Percentiles rank a stretch among this genome's conserved stretches.
Conservation (phyloP, 2,113 vertebrate genomes). For the Entomyzon cyanotis region DNA sequence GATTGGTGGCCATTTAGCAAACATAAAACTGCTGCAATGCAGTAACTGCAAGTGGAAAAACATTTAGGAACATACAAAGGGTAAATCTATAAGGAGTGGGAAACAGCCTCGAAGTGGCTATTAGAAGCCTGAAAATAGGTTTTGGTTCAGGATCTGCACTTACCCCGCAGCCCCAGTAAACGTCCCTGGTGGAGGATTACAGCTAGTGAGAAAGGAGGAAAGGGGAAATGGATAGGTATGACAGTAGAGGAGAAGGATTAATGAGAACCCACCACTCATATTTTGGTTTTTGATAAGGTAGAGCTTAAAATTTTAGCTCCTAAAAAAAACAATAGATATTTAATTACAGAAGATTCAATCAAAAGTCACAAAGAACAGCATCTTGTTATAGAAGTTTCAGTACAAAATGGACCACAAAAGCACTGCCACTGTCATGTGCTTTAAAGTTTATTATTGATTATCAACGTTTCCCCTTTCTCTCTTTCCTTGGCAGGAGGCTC, state of each 20-base stretch:
- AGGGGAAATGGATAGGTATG: constrained; percentile 81
- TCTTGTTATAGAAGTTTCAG: neutral
- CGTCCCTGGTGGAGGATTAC: constrained; percentile 90
- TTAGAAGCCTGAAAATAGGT: constrained; percentile 73
- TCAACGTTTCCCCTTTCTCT: constrained; percentile 44
- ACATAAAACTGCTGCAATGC: constrained; percentile 76
- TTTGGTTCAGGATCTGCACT: constrained; percentile 78
- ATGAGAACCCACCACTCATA: constrained; percentile 70
- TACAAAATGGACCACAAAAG: neutral
- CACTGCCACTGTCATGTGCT: neutral
- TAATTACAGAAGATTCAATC: constrained; percentile 23
- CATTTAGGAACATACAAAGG: constrained; percentile 77
- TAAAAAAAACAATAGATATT: neutral
- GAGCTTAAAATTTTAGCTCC: constrained; percentile 54
- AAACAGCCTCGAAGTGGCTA: constrained; percentile 73
- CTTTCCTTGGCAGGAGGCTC: constrained; percentile 38
- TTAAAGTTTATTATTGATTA: neutral
- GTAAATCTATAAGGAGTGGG: constrained; percentile 65
- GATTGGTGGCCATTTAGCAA: constrained; percentile 76
- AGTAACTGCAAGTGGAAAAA: constrained; percentile 74
- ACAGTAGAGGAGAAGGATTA: constrained; percentile 78
- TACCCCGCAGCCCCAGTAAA: constrained; percentile 89
- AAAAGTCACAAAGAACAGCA: constrained; percentile 16
- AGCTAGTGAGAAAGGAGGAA: constrained; percentile 85
- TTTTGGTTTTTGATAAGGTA: constrained; percentile 59